Evolutionary conservation across 2,888 invertebrate species (phyloP), one percentile per base, ranked within the genome.

Genomic region (Sinelater perroti): DNA sequence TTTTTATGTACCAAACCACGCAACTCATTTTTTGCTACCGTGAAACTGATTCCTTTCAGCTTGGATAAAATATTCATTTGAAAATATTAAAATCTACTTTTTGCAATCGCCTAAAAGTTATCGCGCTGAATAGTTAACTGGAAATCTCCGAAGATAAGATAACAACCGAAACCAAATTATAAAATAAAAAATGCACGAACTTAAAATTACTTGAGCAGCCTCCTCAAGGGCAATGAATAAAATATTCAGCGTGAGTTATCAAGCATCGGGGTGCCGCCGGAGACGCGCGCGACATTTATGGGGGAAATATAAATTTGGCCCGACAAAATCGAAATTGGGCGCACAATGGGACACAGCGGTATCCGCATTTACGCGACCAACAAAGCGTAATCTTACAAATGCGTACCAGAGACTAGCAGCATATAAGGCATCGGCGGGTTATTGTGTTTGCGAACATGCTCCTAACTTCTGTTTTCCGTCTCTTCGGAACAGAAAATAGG

Each of bases 371-470:
- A 30, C 30, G 30, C 18, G 10, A 10, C 30, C 30, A 44, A 44
- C 30, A 44, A 44, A 44, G 18, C 28, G 30, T 44, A 44, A 44
- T 44, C 44, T 44, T 44, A 44, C 28, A 44, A 44, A 44, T 44
- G 26, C 44, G 28, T 44, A 28, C 16, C 44, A 16, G 28, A 28
- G 17, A 28, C 26, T 44, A 44, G 28, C 26, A 44, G 28, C 26
- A 44, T 44, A 28, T 44, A 44, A 44, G 44, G 8, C 44, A 28
- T 44, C 44, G 8, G 21, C 7, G 28, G 44, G 26, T 44, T 44
- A 44, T 44, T 44, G 44, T 44, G 30, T 44, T 44, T 44, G 30
- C 44, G 14, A 30, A 30, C 8, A n/a, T 30, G n/a, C n/a, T n/a
- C n/a, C n/a, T n/a, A n/a, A n/a, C n/a, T n/a, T n/a, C n/a, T n/a